phyloP scores from a whole-genome alignment of 2,888 invertebrate genomes.

The Oegoconia quadripuncta region DNA sequence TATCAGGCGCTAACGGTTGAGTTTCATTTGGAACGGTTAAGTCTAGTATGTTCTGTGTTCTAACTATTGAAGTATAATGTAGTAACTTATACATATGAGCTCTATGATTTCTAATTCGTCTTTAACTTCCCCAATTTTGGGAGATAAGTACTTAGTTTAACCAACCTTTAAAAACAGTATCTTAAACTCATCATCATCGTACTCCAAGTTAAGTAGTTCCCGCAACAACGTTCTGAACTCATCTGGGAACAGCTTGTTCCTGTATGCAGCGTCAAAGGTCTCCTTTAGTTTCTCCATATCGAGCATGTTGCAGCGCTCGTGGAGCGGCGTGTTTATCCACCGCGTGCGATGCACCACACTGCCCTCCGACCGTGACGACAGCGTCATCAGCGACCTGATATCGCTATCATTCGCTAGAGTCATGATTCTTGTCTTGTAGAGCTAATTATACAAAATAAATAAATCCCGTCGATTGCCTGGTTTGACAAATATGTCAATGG shows the following conservation, averaged over 20 bases:
- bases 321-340: constrained; percentile 53
- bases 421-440: no score
- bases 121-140: not conserved
- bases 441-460: constrained; percentile 18
- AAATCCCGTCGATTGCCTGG: no score
- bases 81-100: constrained; percentile 4
- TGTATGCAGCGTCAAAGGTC: constrained; percentile 60
- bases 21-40: no score
- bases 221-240: constrained; percentile 61
- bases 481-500: no score
- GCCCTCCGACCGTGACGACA: constrained; percentile 54
- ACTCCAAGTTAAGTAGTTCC: constrained; percentile 65
- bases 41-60: no score
- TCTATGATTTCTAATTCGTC: no score
- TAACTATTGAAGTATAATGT: not conserved
- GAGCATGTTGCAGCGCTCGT: constrained; percentile 58
- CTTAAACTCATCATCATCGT: constrained; percentile 79
- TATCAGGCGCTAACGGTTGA: no score
- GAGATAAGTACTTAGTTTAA: not conserved
- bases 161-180: constrained; percentile 81
- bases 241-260: constrained; percentile 54
- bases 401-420: constrained; percentile 55
- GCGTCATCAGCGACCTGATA: constrained; percentile 46
- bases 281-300: constrained; percentile 69
- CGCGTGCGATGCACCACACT: constrained; percentile 39